These are phyloP conservation scores for Zaprionus ornatus DNA, from an alignment of 1,140 invertebrate genomes.

Conservation along the genomic window DNA sequence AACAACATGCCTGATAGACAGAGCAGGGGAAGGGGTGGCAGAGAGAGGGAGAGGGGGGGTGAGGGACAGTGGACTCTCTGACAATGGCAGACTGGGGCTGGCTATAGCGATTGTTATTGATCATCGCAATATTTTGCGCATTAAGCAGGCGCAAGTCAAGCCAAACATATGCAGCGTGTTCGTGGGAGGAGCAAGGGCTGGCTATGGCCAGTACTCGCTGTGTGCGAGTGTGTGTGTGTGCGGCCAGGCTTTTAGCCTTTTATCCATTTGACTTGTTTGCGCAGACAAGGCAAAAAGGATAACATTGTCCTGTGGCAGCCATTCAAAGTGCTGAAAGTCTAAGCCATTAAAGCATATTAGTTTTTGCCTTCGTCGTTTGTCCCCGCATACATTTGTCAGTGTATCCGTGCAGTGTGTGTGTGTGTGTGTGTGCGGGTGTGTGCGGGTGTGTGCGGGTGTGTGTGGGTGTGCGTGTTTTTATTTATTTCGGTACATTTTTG, in stretches of 20 bases:
- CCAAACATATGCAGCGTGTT: constrained; percentile 73
- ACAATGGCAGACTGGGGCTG: constrained; percentile 1
- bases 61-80: constrained; percentile 7
- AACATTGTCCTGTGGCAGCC: constrained; percentile 71
- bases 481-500: constrained; percentile 71
- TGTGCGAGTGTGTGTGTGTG: constrained; percentile 17
- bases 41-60: not conserved
- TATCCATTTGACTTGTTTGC: constrained; percentile 75
- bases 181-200: not conserved
- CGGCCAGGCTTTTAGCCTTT: constrained; percentile 45
- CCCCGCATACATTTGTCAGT: constrained; percentile 13
- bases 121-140: constrained; percentile 80
- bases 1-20: constrained; percentile 58
- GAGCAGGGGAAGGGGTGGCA: constrained; percentile 29
- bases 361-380: constrained; percentile 58
- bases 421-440: constrained; percentile 7
- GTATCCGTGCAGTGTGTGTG: constrained; percentile 19
- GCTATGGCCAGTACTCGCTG: not conserved
- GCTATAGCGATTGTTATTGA: constrained; percentile 73
- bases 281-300: constrained; percentile 66
- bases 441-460: constrained; percentile 11
- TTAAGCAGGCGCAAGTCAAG: constrained; percentile 74
- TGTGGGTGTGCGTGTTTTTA: constrained; percentile 38
- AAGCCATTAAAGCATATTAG: constrained; percentile 81
- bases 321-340: constrained; percentile 78